These are phyloP conservation scores for Anoura caudifer DNA, from an alignment of 2,113 vertebrate genomes.

Conservation along the genomic window DNA sequence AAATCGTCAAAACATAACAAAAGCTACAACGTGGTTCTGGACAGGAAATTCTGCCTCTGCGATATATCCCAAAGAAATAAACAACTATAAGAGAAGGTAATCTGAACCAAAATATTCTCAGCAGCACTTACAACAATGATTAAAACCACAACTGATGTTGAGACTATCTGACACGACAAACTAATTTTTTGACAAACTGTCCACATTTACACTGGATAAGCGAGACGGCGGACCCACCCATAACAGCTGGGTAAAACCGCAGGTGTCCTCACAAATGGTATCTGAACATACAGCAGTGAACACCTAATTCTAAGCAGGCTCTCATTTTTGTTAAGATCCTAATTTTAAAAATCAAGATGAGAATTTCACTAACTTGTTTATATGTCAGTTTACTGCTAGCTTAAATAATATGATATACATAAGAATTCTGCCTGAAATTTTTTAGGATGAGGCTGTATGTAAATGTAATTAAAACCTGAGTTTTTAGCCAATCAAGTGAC, in stretches of 20 bases:
- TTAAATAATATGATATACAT: background rate
- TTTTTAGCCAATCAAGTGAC: background rate
- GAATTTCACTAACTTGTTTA: background rate
- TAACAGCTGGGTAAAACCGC: background rate
- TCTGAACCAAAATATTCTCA: background rate
- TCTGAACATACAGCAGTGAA: background rate
- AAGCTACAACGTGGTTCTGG: background rate
- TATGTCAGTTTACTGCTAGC: background rate
- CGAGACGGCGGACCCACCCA: background rate
- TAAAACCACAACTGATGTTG: constrained; percentile 3
- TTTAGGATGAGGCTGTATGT: background rate
- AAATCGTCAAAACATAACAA: background rate
- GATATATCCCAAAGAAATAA: background rate
- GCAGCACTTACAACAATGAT: background rate
- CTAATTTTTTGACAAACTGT: background rate
- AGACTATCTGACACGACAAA: background rate
- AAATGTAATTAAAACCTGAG: background rate
- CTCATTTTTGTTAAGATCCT: constrained; percentile 23
- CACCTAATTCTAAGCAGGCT: background rate
- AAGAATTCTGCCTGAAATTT: background rate
- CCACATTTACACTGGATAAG: background rate
- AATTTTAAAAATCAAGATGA: constrained; percentile 32
- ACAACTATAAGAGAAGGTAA: background rate
- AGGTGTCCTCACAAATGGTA: background rate
- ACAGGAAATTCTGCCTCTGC: constrained; percentile 19